Evolutionary conservation across 2,797 vertebrate genomes (phyloP).

Genomic region (Emys orbicularis): DNA sequence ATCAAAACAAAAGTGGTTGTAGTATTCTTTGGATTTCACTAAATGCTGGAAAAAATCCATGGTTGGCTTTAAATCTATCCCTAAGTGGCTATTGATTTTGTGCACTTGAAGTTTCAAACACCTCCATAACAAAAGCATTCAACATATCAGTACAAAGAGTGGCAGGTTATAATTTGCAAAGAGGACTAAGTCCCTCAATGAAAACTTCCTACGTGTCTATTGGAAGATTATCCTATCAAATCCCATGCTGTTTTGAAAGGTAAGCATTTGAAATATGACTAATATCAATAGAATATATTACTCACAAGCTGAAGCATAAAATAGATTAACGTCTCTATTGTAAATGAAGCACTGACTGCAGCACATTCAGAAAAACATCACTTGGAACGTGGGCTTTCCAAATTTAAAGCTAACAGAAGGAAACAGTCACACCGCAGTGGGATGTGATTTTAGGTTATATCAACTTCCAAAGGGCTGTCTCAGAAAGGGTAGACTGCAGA

Average conservation of each 20-base stretch:
- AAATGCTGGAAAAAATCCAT: not conserved
- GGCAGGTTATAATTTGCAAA: conserved; percentile 54
- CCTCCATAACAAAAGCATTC: rapidly evolving
- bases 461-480: not conserved
- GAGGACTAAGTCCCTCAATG: conserved; percentile 60
- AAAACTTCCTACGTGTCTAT: conserved; percentile 68
- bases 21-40: not conserved
- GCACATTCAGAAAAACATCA: conserved; percentile 69
- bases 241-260: conserved; percentile 63
- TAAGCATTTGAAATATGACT: conserved; percentile 68
- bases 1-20: not conserved
- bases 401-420: conserved; percentile 11
- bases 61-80: not conserved
- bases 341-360: conserved; percentile 8
- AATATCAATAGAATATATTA: conserved; percentile 64
- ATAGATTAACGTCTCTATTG: conserved; percentile 62
- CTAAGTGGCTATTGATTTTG: not conserved
- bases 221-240: conserved; percentile 68
- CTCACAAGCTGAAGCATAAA: conserved; percentile 51
- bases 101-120: rapidly evolving
- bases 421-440: not conserved
- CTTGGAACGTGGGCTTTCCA: conserved; percentile 46
- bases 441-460: conserved; percentile 3
- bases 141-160: not conserved
- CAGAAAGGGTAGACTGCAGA: not conserved